Conservation (phyloP, 2,888 invertebrate genomes). For the Eristalis arbustorum region DNA sequence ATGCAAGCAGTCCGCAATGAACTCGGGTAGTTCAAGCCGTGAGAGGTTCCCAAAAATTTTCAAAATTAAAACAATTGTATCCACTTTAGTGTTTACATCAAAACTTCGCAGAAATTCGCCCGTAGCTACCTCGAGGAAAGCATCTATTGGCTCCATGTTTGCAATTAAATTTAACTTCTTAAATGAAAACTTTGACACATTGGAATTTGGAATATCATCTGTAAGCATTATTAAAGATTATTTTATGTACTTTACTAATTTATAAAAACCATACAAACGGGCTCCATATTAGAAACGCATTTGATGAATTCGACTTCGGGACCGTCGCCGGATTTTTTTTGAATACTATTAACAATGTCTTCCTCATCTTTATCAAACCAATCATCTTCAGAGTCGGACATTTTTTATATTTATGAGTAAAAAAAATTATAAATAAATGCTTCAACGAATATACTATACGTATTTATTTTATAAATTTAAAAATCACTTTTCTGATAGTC, state of each 20-base stretch:
- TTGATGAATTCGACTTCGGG: slow-evolving; percentile 62
- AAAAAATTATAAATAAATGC: too few species aligned
- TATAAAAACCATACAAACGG: slow-evolving; percentile 27
- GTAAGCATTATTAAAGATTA: neutral
- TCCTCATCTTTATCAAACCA: slow-evolving; percentile 79
- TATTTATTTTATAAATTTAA: neutral
- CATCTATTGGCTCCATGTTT: slow-evolving; percentile 73
- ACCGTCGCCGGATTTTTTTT: slow-evolving; percentile 69
- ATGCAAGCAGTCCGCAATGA: slow-evolving; percentile 72
- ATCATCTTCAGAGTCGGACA: slow-evolving; percentile 74
- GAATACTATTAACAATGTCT: slow-evolving; percentile 74
- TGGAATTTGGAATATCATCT: slow-evolving; percentile 49
- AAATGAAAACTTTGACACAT: slow-evolving; percentile 30
- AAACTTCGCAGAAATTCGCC: slow-evolving; percentile 72
- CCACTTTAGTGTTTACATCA: slow-evolving; percentile 73
- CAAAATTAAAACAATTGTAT: slow-evolving; percentile 73
- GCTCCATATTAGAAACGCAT: slow-evolving; percentile 55
- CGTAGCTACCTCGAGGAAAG: slow-evolving; percentile 73
- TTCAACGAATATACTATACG: too few species aligned
- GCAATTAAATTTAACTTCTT: slow-evolving; percentile 58
- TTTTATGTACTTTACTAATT: neutral
- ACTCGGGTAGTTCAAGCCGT: slow-evolving; percentile 75
- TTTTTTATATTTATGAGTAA: slow-evolving; percentile 14
- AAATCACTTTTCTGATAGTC: neutral
- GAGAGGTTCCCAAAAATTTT: slow-evolving; percentile 72